These are phyloP conservation scores for Liodrosophila aerea DNA, from an alignment of 2,888 invertebrate genomes.

Conservation along the genomic window DNA sequence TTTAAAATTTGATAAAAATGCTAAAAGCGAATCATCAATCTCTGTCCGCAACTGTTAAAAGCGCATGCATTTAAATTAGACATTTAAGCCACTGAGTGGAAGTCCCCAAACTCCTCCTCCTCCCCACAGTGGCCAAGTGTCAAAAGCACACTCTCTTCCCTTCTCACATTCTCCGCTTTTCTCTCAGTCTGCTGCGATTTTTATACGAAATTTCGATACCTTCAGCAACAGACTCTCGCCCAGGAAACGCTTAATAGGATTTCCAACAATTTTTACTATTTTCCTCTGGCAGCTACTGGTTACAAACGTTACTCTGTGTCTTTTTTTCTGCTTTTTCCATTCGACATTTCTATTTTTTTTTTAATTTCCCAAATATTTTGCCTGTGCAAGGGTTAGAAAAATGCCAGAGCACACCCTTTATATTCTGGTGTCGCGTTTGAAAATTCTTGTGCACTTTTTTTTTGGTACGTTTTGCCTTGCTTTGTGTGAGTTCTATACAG, in stretches of 20 bases:
- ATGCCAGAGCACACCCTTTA: conserved; percentile 62
- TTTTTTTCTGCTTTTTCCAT: conserved; percentile 29
- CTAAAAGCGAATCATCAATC: conserved; percentile 74
- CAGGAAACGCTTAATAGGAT: conserved; percentile 76
- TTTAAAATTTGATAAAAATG: conserved; percentile 51
- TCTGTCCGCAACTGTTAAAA: conserved; percentile 78
- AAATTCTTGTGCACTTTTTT: conserved; percentile 66
- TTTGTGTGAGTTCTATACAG: conserved; percentile 38
- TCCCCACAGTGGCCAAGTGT: conserved; percentile 38
- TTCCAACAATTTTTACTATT: conserved; percentile 72
- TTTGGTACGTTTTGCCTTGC: conserved; percentile 4
- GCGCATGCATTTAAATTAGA: conserved; percentile 82
- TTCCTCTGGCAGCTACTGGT: conserved; percentile 61
- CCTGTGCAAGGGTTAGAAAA: conserved; percentile 67
- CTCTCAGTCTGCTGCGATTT: conserved; percentile 24
- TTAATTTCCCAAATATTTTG: conserved; percentile 67
- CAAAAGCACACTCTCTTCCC: conserved; percentile 29
- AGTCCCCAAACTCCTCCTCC: conserved; percentile 15
- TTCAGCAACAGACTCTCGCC: conserved; percentile 54
- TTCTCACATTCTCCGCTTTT: conserved; percentile 23
- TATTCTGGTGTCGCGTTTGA: conserved; percentile 23
- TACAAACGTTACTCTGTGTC: conserved; percentile 37
- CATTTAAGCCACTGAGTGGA: conserved; percentile 73
- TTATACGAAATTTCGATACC: conserved; percentile 42
- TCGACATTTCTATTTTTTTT: conserved; percentile 39